Conservation (phyloP, 2,888 invertebrate genomes). For the Eueremaeus valkanovi region DNA sequence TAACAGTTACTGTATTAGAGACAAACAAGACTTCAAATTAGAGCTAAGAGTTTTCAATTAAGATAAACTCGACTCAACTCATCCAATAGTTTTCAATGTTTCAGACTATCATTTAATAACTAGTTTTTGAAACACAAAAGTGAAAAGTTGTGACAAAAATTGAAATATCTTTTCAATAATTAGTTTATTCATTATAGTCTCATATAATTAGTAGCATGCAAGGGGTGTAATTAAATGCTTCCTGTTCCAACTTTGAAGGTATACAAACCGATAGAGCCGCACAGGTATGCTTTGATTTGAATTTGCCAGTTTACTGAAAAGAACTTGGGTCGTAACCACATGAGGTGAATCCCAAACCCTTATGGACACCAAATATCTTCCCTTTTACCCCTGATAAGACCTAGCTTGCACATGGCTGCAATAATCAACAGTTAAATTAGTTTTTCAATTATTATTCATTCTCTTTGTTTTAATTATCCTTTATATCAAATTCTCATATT, state of each 20-base stretch:
- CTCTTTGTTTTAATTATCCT: conserved; percentile 27
- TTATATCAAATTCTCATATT: conserved; percentile 24
- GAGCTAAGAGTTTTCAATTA: conserved; percentile 25
- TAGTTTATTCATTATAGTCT: conserved; percentile 25
- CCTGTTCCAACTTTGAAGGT: no score
- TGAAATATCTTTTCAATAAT: conserved; percentile 29
- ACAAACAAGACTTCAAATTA: conserved; percentile 22
- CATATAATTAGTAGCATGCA: no score
- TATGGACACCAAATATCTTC: no score
- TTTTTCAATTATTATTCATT: conserved; percentile 31
- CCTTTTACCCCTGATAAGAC: no score
- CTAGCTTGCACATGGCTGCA: no score
- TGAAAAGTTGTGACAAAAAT: background rate
- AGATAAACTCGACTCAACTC: conserved; percentile 9
- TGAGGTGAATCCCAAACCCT: no score
- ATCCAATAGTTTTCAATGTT: background rate
- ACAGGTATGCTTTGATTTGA: no score
- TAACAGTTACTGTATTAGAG: no score
- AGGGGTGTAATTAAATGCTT: conserved; percentile 19
- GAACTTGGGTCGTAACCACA: no score
- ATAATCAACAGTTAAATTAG: conserved; percentile 32
- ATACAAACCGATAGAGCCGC: no score
- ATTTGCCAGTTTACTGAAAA: no score
- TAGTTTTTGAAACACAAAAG: background rate
- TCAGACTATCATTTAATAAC: conserved; percentile 2